phyloP scores from a whole-genome alignment of 2,113 vertebrate genomes.

The Sylvilagus bachmani region DNA sequence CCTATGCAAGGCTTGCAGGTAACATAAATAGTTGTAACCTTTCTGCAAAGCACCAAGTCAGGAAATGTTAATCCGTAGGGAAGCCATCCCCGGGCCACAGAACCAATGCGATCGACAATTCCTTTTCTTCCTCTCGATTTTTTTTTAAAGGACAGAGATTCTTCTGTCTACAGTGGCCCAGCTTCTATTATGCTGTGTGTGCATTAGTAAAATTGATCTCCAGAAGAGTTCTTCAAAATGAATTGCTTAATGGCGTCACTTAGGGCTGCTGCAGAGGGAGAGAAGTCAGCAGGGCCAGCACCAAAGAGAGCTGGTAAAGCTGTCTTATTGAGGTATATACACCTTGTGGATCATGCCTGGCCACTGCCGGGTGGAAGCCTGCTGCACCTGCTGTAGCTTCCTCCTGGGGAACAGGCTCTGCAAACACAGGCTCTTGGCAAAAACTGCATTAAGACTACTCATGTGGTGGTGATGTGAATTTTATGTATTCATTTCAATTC shows the following conservation, averaged over 20 bases:
- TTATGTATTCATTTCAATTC: slow-evolving; percentile 78
- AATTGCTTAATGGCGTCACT: slow-evolving; percentile 82
- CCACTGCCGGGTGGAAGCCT: slow-evolving; percentile 52
- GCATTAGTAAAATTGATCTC: slow-evolving; percentile 88
- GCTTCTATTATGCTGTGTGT: slow-evolving; percentile 79
- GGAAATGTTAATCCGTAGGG: slow-evolving; percentile 87
- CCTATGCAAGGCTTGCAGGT: slow-evolving; percentile 82
- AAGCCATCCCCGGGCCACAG: slow-evolving; percentile 75
- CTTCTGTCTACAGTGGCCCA: slow-evolving; percentile 73
- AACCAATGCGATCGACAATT: slow-evolving; percentile 78
- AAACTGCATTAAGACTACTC: slow-evolving; percentile 76
- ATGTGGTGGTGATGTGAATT: slow-evolving; percentile 81
- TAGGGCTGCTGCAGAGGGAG: slow-evolving; percentile 73
- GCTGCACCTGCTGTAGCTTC: slow-evolving; percentile 16
- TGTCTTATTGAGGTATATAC: slow-evolving; percentile 74
- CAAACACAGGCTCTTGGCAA: slow-evolving; percentile 70
- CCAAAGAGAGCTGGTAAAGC: slow-evolving; percentile 66
- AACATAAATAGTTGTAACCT: slow-evolving; percentile 87
- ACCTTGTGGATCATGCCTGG: slow-evolving; percentile 62
- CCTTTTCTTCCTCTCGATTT: slow-evolving; percentile 82
- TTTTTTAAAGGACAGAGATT: slow-evolving; percentile 13
- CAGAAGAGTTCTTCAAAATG: slow-evolving; percentile 84
- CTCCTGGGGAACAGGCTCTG: slow-evolving; percentile 69
- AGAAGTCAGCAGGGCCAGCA: slow-evolving; percentile 72
- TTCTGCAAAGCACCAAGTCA: slow-evolving; percentile 88